Base-by-base conservation (phyloP, 2,113 vertebrate species). In the Tachycineta bicolor region DNA sequence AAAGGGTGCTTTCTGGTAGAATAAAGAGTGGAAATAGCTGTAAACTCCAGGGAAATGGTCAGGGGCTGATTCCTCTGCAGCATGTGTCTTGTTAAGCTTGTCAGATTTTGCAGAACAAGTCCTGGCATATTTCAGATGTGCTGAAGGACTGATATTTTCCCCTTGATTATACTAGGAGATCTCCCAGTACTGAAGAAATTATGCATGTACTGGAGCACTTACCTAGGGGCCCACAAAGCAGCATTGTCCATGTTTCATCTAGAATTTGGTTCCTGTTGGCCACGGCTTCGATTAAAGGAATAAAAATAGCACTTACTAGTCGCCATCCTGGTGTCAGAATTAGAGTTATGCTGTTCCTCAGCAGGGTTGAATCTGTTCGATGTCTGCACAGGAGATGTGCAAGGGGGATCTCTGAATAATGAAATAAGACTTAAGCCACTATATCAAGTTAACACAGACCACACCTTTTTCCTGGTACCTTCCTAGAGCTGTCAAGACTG, bases 71-170 rank as follows among this genome's bases (percentile, higher is more conserved):
- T 55, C 55, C 26, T 44, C 81, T 81, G 70, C 49, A 21, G 21
- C 4, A 1, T 53, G 25, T 55, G 34, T 70, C 59, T 77, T 50
- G 14, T 26, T 86, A 41, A 83, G 47, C 64, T 70, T 47, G 29
- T 74, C 68, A 63, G 76, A 67, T 67, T 83, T 59, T 71, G 41
- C 26, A n/a, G 39, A 62, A 41, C 29, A 75, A 50, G 41, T 67
- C 39, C 21, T 0, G 0, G 23, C 39, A 10, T 59, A 9, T 47
- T 74, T 83, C 47, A 29, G 39, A 18, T 0, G 0, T 69, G 62
- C 74, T 31, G n/a, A 82, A 89, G 75, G 67, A 65, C 37, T 59
- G 52, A 9, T 84, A 43, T 50, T 73, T 89, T 59, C 21, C 49
- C 39, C 71, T 76, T 62, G 28, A 41, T 59, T 43, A 34, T 56